Base-by-base conservation (phyloP, 2,113 vertebrate genomes). In the Ochotona curzoniae region DNA sequence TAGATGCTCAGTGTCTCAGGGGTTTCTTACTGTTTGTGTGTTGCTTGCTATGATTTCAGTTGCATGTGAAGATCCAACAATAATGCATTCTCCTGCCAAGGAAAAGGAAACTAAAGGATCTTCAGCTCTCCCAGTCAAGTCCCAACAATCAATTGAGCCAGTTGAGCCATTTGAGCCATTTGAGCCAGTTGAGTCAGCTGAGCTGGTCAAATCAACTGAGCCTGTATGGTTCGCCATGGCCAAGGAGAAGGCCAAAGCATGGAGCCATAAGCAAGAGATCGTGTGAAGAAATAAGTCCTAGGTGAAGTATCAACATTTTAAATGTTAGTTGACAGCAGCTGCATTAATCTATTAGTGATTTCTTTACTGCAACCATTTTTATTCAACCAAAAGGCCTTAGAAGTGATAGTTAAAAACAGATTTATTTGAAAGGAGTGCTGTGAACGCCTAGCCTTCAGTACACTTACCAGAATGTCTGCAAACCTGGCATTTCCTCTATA, bases 181-280 rank as follows among this genome's bases (percentile, higher is more conserved):
- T 14, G 4, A 57, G 54, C 54, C 54, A 18, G 20, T 26, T 51
- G 66, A 84, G 8, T 96, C 98, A 51, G 98, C 97, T 1, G 99
- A 99, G 95, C 99, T 57, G 54, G 20, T 26, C 32, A n/a, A 84
- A 8, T 96, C 98, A 51, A 98, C 97, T 1, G 99, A 99, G 95
- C 99, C 99, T 0, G 98, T 98, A 2, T 99, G 99, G 99, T 98
- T 99, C 93, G 99, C 98, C 1, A 89, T 99, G 96, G 99, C 99
- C 95, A 99, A 99, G 98, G 99, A 99, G 97, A 99, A 99, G 97
- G 98, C 99, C 96, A 98, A 99, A 97, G 99, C 99, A 13, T 99
- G 99, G 99, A 99, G 98, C 57, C 98, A 99, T 88, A 99, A 99
- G 98, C 98, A 98, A 13, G 98, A 99, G 95, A 98, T 97, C 2